Conservation (phyloP, 2,888 invertebrate species). For the Phorcus lineatus region DNA sequence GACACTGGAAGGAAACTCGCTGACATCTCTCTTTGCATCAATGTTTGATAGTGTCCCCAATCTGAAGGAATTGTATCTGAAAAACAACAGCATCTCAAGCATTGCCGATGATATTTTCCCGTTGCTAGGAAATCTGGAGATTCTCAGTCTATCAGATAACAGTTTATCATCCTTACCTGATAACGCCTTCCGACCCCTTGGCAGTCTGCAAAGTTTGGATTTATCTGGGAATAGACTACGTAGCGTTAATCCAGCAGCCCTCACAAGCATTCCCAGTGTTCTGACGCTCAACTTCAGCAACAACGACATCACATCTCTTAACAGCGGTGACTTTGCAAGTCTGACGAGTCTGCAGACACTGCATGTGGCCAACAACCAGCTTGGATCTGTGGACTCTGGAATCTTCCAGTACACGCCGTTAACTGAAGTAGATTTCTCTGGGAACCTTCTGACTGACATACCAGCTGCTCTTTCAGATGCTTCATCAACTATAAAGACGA, state of each 20-base stretch:
- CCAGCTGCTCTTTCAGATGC: not conserved
- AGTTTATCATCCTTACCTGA: conserved; percentile 37
- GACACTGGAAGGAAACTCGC: conserved; percentile 42
- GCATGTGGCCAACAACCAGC: conserved; percentile 47
- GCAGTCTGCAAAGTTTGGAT: conserved; percentile 40
- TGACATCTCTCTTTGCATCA: conserved; percentile 43
- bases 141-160: conserved; percentile 51
- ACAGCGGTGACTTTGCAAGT: conserved; percentile 43
- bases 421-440: not conserved
- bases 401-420: not conserved
- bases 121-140: conserved; percentile 29
- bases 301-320: conserved; percentile 47
- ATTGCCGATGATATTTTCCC: not conserved
- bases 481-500: not conserved
- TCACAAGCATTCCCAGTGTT: conserved; percentile 22
- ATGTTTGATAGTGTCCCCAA: conserved; percentile 42
- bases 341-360: conserved; percentile 45
- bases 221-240: conserved; percentile 39
- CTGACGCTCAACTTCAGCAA: conserved; percentile 44
- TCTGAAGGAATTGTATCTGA: conserved; percentile 9
- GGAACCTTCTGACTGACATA: not conserved
- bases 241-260: not conserved
- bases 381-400: not conserved
- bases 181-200: conserved; percentile 41
- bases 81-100: conserved; percentile 21